These are phyloP conservation scores for Drosophila acutilabella DNA, from an alignment of 2,888 invertebrate genomes.

Conservation along the genomic window DNA sequence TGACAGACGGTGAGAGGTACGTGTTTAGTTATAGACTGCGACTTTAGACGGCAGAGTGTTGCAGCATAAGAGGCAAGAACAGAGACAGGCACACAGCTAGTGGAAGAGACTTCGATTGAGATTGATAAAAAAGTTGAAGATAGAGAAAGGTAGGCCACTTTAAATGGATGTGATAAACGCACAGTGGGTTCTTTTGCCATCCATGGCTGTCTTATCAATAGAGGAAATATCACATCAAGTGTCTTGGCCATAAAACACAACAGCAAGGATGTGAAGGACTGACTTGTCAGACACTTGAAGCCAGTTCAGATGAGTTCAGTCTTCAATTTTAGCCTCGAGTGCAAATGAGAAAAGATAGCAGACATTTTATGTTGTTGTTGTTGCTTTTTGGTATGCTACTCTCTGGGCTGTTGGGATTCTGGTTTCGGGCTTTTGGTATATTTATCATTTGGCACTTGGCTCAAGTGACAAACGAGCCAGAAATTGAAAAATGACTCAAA, in stretches of 20 bases:
- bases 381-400: background rate
- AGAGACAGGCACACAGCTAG: constrained; percentile 5
- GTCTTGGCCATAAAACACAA: constrained; percentile 60
- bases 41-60: constrained; percentile 1
- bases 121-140: constrained; percentile 7
- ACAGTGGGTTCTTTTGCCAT: constrained; percentile 27
- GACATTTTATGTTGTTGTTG: constrained; percentile 2
- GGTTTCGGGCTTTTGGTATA: constrained; percentile 35
- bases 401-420: constrained; percentile 20
- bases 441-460: constrained; percentile 74
- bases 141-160: constrained; percentile 42
- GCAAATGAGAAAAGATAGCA: constrained; percentile 73
- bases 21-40: constrained; percentile 55
- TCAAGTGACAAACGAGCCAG: constrained; percentile 66
- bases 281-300: constrained; percentile 55
- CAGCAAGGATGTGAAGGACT: constrained; percentile 34
- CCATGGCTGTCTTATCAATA: constrained; percentile 47
- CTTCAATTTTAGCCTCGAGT: constrained; percentile 55
- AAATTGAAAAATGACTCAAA: constrained; percentile 68
- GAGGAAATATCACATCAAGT: constrained; percentile 68
- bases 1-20: constrained; percentile 67
- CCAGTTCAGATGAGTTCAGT: constrained; percentile 23
- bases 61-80: constrained; percentile 7
- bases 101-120: background rate
- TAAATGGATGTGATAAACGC: constrained; percentile 52